phyloP scores from a whole-genome alignment of 1,140 invertebrate species.

The Lysiphlebus fabarum region DNA sequence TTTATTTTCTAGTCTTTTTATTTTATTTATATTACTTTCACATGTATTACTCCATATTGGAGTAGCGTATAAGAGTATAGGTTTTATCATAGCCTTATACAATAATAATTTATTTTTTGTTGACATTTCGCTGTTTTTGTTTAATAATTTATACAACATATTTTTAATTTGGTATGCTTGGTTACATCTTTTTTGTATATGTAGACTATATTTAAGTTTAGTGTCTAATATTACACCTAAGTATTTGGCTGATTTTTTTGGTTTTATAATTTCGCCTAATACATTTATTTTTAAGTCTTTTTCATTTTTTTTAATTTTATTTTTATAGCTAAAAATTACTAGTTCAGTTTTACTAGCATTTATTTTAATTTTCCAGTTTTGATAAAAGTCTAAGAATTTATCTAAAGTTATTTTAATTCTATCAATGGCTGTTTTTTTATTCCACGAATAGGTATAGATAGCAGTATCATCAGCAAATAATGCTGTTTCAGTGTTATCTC shows the following conservation, averaged over 20 bases:
- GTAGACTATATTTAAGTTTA: slow-evolving; percentile 17
- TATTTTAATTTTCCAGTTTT: slow-evolving; percentile 32
- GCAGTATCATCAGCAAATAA: slow-evolving; percentile 29
- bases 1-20: slow-evolving; percentile 16
- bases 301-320: slow-evolving; percentile 12
- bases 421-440: slow-evolving; percentile 9
- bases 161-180: slow-evolving; percentile 18
- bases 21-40: slow-evolving; percentile 9
- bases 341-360: slow-evolving; percentile 28
- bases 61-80: slow-evolving; percentile 9
- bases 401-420: slow-evolving; percentile 22
- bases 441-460: slow-evolving; percentile 16
- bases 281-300: neutral
- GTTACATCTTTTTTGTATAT: slow-evolving; percentile 17
- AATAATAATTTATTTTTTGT: slow-evolving; percentile 22
- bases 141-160: slow-evolving; percentile 19
- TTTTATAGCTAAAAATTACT: slow-evolving; percentile 22
- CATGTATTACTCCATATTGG: slow-evolving; percentile 5
- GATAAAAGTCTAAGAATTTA: slow-evolving; percentile 15
- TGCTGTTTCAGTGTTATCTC: slow-evolving; percentile 15
- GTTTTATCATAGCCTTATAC: slow-evolving; percentile 20
- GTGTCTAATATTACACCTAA: slow-evolving; percentile 21
- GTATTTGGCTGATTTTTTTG: slow-evolving; percentile 22
- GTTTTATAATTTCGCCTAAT: neutral
- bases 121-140: slow-evolving; percentile 20